phyloP scores from a whole-genome alignment of 2,888 invertebrate species.

The Sinelater perroti region DNA sequence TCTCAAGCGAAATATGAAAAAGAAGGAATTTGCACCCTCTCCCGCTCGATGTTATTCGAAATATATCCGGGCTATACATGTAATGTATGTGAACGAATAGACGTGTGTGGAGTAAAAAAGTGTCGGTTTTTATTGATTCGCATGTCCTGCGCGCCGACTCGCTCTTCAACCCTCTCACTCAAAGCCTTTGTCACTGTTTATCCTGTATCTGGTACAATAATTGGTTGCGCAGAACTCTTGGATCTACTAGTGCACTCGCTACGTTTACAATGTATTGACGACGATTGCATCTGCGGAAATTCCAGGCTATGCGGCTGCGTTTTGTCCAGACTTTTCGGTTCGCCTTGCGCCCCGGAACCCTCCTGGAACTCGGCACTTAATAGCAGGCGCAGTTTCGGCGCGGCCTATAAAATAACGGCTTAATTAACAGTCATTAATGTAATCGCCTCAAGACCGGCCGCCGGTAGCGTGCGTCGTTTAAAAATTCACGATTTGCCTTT shows the following conservation, averaged over 20 bases:
- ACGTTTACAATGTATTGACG: conserved; percentile 44
- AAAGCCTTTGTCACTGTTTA: conserved; percentile 56
- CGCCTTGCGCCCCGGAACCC: neutral
- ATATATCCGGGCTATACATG: conserved; percentile 43
- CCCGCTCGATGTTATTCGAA: too few relatives aligned
- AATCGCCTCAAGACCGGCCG: conserved; percentile 22
- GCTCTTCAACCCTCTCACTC: conserved; percentile 42
- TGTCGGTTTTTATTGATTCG: conserved; percentile 59
- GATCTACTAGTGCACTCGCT: conserved; percentile 50
- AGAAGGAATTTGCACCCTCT: too few relatives aligned
- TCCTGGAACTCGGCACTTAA: too few relatives aligned
- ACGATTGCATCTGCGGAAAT: conserved; percentile 22
- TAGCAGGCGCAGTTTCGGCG: neutral
- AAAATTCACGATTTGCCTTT: conserved; percentile 24
- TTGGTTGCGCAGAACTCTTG: conserved; percentile 56
- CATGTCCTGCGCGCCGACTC: conserved; percentile 52
- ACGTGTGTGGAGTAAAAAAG: conserved; percentile 53
- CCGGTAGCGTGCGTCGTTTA: conserved; percentile 13
- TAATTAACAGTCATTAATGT: conserved; percentile 29
- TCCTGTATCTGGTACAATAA: conserved; percentile 57
- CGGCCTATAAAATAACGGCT: conserved; percentile 18
- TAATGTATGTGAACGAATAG: conserved; percentile 45
- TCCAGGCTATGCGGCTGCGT: neutral
- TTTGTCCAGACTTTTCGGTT: neutral
- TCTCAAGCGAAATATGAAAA: too few relatives aligned